A percentile compares a stretch with the other conserved stretches of the same genome.
Conservation (phyloP, 2,797 vertebrate species). For the Chelidonichthys spinosus region DNA sequence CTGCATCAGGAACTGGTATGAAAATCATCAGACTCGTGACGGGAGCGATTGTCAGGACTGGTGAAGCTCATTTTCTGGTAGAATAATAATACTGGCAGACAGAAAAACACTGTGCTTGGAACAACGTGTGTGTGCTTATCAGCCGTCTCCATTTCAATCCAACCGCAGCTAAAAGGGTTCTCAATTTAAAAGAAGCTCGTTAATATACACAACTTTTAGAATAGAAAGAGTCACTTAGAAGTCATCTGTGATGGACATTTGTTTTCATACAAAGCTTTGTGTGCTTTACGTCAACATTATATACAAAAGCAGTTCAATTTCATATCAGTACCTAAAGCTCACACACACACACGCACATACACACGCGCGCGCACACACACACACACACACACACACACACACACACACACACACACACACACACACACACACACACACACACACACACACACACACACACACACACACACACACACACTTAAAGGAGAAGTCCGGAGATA, state of each 20-base stretch:
- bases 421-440: slow-evolving; percentile 23
- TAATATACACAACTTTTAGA: slow-evolving; percentile 15
- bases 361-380: no score
- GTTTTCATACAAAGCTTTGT: slow-evolving; percentile 57
- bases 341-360: slow-evolving; percentile 20
- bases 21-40: slow-evolving; percentile 67
- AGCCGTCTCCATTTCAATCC: background rate
- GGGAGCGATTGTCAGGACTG: slow-evolving; percentile 76
- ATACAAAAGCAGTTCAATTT: slow-evolving; percentile 59
- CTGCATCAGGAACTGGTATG: slow-evolving; percentile 81
- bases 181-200: slow-evolving; percentile 17
- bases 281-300: slow-evolving; percentile 51
- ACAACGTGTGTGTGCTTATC: slow-evolving; percentile 39
- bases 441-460: slow-evolving; percentile 20
- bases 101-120: slow-evolving; percentile 51
- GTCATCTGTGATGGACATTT: slow-evolving; percentile 29
- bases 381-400: slow-evolving; percentile 19
- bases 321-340: slow-evolving; percentile 59
- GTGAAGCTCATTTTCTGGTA: slow-evolving; percentile 64
- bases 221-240: background rate
- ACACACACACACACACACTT: slow-evolving; percentile 17
- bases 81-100: slow-evolving; percentile 71
- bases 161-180: slow-evolving; percentile 13
- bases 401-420: slow-evolving; percentile 18
- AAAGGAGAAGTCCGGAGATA: slow-evolving; percentile 7